Evolutionary conservation across 1,140 invertebrate genomes (phyloP).

Genomic region (Drosophila navojoa): DNA sequence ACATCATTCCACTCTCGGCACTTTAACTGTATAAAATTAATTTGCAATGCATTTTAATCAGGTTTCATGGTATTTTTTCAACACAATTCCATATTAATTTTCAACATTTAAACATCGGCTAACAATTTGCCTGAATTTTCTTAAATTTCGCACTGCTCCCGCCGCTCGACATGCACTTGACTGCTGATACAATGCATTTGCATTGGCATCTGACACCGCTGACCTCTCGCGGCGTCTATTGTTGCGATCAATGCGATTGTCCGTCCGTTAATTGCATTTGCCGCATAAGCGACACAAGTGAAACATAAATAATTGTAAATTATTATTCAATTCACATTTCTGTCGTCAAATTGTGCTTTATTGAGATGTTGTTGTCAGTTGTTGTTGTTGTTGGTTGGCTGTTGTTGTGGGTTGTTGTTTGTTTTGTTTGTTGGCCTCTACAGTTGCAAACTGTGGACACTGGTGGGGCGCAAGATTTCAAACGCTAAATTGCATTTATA

Average conservation of each 20-base stretch:
- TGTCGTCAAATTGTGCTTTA: slow-evolving; percentile 53
- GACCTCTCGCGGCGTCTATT: slow-evolving; percentile 42
- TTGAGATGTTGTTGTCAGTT: slow-evolving; percentile 47
- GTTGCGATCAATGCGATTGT: slow-evolving; percentile 39
- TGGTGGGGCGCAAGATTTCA: slow-evolving; percentile 72
- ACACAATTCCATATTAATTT: too few relatives aligned
- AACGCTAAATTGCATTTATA: slow-evolving; percentile 56
- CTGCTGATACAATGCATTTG: slow-evolving; percentile 12
- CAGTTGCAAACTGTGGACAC: slow-evolving; percentile 37
- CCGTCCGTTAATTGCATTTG: slow-evolving; percentile 40
- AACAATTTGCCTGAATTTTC: too few relatives aligned
- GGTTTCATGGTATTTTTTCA: too few relatives aligned
- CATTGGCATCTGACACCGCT: slow-evolving; percentile 33
- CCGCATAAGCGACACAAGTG: slow-evolving; percentile 29
- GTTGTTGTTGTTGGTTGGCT: slow-evolving; percentile 20
- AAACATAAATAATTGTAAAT: slow-evolving; percentile 60
- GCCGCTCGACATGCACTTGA: slow-evolving; percentile 23
- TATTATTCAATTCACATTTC: slow-evolving; percentile 55
- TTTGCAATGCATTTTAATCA: background rate
- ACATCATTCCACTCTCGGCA: too few relatives aligned
- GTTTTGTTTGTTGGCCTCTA: slow-evolving; percentile 18
- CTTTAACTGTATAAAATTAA: background rate
- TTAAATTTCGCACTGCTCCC: background rate
- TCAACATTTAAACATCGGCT: too few relatives aligned
- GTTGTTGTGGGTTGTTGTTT: slow-evolving; percentile 18